Evolutionary conservation across 2,113 vertebrate genomes (phyloP).

Genomic region (Zeus faber): DNA sequence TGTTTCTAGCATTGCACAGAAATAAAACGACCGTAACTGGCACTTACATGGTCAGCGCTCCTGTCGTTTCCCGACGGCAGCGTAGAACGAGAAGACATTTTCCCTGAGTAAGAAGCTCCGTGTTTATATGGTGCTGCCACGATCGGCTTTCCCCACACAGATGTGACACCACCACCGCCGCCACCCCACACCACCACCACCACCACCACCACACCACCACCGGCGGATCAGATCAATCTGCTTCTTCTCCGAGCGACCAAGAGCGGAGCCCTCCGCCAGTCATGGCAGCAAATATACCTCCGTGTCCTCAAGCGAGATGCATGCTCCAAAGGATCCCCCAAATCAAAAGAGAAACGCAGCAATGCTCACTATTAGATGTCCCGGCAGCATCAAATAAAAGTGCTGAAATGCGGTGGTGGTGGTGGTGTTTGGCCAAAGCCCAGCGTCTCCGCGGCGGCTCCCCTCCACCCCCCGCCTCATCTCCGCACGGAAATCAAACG

Average conservation of each 20-base stretch:
- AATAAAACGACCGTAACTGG: slow-evolving; percentile 22
- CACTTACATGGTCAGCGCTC: slow-evolving; percentile 80
- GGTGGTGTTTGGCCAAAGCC: slow-evolving; percentile 70
- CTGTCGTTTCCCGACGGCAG: slow-evolving; percentile 78
- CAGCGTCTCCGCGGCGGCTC: slow-evolving; percentile 70
- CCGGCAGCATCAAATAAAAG: slow-evolving; percentile 28
- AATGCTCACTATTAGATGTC: slow-evolving; percentile 47
- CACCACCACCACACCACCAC: slow-evolving; percentile 28
- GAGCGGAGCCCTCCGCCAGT: slow-evolving; percentile 68
- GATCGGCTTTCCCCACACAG: too few relatives aligned
- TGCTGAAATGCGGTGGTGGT: slow-evolving; percentile 67
- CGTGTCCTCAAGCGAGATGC: slow-evolving; percentile 70
- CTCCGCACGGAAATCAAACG: slow-evolving; percentile 65
- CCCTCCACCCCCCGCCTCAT: slow-evolving; percentile 72
- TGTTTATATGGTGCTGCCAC: slow-evolving; percentile 42
- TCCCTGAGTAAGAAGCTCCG: slow-evolving; percentile 71
- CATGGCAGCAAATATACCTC: slow-evolving; percentile 69
- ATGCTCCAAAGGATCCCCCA: slow-evolving; percentile 48
- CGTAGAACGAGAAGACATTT: slow-evolving; percentile 78
- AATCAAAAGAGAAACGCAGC: slow-evolving; percentile 52
- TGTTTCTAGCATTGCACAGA: slow-evolving; percentile 41
- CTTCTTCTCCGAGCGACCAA: slow-evolving; percentile 59
- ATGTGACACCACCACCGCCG: too few relatives aligned
- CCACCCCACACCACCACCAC: slow-evolving; percentile 52
- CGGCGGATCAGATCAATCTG: slow-evolving; percentile 68